Base-by-base conservation (phyloP, 2,888 invertebrate genomes). In the Meiosimyza decipiens region DNA sequence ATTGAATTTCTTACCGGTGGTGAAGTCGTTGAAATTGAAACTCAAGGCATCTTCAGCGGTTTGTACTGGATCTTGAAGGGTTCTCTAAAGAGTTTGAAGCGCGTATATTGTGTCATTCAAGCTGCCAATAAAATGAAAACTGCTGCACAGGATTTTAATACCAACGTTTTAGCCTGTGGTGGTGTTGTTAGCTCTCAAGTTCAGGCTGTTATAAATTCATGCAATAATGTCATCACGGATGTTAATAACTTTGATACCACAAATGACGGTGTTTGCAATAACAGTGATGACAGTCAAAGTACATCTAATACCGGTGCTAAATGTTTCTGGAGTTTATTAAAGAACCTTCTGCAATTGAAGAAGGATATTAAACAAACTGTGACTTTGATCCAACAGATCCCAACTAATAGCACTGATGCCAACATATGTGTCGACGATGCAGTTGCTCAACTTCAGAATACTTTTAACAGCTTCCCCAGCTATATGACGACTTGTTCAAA, bases 81-180 rank as follows among this genome's bases (percentile, higher is more conserved):
- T 0, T 67, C 69, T 4, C 66, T 83, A 33, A 80, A 79, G 28
- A 74, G 75, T 18, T 50, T 80, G 3, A 83, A 82, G 76, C 83
- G 83, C 16, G 63, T 82, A 22, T 82, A 82, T 67, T 83, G 84
- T 63, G 33, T 77, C 16, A 12, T 83, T 11, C 76, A 80, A 40
- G 79, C 80, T 77, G 81, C 79, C 5, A n/a, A 52, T 3, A 78
- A 77, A 70, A 79, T 80, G 57, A 60, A 76, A 67, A 63, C 15
- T 6, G 79, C 77, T 55, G 80, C 80, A 7, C 18, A 62, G 40
- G 40, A 72, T 4, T 84, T 78, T 71, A 71, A 78, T 13, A 15
- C 12, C 3, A 65, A 75, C 16, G 72, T 84, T 11, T 1, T 75
- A 6, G 51, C 1, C 0, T 83, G 83, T 69, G 83, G 80, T 22